Base-by-base conservation (phyloP, 2,797 vertebrate species). In the Falco novaeseelandiae region DNA sequence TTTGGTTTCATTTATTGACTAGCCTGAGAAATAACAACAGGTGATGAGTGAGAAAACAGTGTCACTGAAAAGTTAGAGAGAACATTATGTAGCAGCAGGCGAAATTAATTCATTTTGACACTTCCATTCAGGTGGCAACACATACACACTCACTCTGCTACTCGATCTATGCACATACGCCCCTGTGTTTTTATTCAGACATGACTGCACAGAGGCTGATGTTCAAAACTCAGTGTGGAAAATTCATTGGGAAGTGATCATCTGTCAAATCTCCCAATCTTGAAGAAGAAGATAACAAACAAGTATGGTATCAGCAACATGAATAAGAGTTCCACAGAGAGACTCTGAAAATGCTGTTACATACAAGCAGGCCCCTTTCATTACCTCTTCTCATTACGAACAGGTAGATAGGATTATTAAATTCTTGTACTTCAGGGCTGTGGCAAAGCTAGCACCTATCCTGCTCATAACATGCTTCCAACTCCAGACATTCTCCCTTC, bases 91-190 rank as follows among this genome's bases (percentile, higher is more conserved):
- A 79, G 69, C 83, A 88, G 42, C 58, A 84, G 69, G 72, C 72
- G 87, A 94, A 95, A 95, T 93, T 66, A 95, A 96, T 94, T 91
- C 58, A 54, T 95, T 81, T 86, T 88, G 94, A 93, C 76, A 70
- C 80, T 89, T 96, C 67, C 62, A 59, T 79, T 95, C 87, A 86
- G 25, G 48, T 83, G 82, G 79, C 93, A 93, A 78, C 27, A 46
- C 55, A 48, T 62, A 59, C 34, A 74, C 74, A 10, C 52, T 95
- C 46, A 46, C 40, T 90, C 42, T 80, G 59, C 70, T 92, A 57
- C 83, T 87, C 23, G 4, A 77, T 82, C 70, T 85, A 14, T 54
- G 44, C 71, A 40, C 57, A 51, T 83, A 81, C 7, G 3, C 38
- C 51, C 44, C 54, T 71, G 66, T 87, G 69, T 44, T 96, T 94